phyloP scores from a whole-genome alignment of 2,113 vertebrate species.

The Menura novaehollandiae region DNA sequence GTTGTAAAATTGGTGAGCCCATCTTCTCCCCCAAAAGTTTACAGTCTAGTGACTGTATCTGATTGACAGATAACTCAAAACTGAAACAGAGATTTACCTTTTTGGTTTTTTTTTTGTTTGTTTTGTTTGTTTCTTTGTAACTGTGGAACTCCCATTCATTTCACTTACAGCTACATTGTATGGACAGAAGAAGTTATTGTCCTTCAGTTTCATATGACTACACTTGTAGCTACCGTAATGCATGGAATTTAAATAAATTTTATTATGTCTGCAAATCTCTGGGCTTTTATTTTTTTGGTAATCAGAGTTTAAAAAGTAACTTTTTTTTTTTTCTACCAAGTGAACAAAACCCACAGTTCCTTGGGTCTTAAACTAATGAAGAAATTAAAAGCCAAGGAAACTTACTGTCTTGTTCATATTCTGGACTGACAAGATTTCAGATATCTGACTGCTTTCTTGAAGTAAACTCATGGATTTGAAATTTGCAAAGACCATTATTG shows the following conservation, averaged over 20 bases:
- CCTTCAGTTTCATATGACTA: constrained; percentile 70
- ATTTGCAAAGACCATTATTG: background rate
- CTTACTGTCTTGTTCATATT: constrained; percentile 4
- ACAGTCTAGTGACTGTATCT: constrained; percentile 48
- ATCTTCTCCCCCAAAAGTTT: constrained; percentile 45
- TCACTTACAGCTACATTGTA: constrained; percentile 69
- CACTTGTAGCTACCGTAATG: constrained; percentile 71
- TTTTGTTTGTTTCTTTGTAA: constrained; percentile 67
- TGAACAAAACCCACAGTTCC: constrained; percentile 27
- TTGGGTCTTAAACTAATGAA: constrained; percentile 35
- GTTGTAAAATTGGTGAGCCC: constrained; percentile 15
- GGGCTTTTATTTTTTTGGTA: constrained; percentile 71
- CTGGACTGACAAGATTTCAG: constrained; percentile 3
- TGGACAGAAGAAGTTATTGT: constrained; percentile 69
- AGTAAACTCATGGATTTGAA: constrained; percentile 23
- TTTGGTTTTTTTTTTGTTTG: background rate
- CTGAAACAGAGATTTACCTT: constrained; percentile 20
- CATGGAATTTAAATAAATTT: constrained; percentile 79
- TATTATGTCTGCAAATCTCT: constrained; percentile 74
- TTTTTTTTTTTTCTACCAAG: background rate
- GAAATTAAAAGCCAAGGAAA: constrained; percentile 42
- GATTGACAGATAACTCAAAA: constrained; percentile 48
- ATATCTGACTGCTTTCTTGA: background rate
- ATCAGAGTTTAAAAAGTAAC: constrained; percentile 16
- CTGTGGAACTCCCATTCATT: constrained; percentile 68